phyloP scores from a whole-genome alignment of 2,113 vertebrate species.

The Caretta caretta region DNA sequence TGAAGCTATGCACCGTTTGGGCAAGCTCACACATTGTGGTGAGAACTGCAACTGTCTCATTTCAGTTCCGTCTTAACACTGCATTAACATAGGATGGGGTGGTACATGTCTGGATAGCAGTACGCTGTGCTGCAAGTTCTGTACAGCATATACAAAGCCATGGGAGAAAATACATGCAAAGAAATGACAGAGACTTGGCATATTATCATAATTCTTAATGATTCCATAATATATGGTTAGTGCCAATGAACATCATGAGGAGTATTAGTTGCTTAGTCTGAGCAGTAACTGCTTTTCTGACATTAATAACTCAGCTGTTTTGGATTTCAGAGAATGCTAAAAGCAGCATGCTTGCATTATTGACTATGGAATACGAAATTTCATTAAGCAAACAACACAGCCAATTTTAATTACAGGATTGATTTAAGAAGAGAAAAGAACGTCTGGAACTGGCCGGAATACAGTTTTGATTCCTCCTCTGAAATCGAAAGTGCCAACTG shows the following conservation, averaged over 20 bases:
- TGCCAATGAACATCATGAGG: not conserved
- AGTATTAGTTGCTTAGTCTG: not conserved
- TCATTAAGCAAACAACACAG: slow-evolving; percentile 23
- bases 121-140: not conserved
- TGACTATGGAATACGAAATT: not conserved
- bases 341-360: not conserved
- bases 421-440: slow-evolving; percentile 25
- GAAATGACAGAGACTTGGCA: not conserved
- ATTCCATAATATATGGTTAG: not conserved
- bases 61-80: not conserved
- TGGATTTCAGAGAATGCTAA: slow-evolving; percentile 14
- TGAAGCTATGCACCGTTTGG: not conserved
- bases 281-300: not conserved
- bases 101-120: not conserved
- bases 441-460: slow-evolving; percentile 26
- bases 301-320: not conserved
- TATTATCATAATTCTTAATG: not conserved
- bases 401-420: slow-evolving; percentile 15
- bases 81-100: rapidly evolving
- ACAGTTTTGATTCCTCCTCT: slow-evolving; percentile 18
- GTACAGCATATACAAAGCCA: rapidly evolving
- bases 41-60: not conserved
- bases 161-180: not conserved
- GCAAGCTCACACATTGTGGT: not conserved
- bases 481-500: not conserved